Base-by-base conservation (phyloP, 2,888 invertebrate genomes). In the Dryococelus australis region DNA sequence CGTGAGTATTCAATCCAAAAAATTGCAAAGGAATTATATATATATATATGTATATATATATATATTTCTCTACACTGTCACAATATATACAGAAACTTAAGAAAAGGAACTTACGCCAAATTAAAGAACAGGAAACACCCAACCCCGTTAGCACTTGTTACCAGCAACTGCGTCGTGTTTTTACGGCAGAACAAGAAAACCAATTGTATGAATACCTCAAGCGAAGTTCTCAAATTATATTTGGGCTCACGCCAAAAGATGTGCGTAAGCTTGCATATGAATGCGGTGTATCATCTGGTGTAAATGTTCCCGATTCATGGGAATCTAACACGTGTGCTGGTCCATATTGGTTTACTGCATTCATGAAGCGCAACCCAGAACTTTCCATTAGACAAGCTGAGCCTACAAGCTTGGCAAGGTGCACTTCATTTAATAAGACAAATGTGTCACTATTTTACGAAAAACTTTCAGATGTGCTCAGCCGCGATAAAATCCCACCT, bases 311-410 rank as follows among this genome's bases (percentile, higher is more conserved):
- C 6, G 43, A 27, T 78, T 51, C 35, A 10, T 87, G 86, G 84
- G 27, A 78, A 26, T 26, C 12, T 24, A 84, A 81, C 6, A 20
- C 65, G 2, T 43, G 27, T 12, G 78, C 87, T 35, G 35, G 35
- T 35, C 35, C 35, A 35, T 1, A 35, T 35, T 35, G 35, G 35
- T 35, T 35, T 35, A 35, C 35, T 65, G 87, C 88, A 26, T 90
- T 89, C 85, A 89, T 90, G 89, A 87, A 89, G 53, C 86, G 89
- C 84, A 89, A 90, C 83, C 85, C 84, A 85, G 87, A 86, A 35
- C 81, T 89, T 86, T 89, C 89, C 78, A 83, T 90, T 51, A 81
- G 89, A 51, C 88, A 87, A 79, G 88, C 89, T 85, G 88, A 90
- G 87, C 88, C 88, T 51, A 90, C 89, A 16, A 89, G 89, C 86